Base-by-base conservation (phyloP, 2,113 vertebrate genomes). In the Orientallactaga bullata region DNA sequence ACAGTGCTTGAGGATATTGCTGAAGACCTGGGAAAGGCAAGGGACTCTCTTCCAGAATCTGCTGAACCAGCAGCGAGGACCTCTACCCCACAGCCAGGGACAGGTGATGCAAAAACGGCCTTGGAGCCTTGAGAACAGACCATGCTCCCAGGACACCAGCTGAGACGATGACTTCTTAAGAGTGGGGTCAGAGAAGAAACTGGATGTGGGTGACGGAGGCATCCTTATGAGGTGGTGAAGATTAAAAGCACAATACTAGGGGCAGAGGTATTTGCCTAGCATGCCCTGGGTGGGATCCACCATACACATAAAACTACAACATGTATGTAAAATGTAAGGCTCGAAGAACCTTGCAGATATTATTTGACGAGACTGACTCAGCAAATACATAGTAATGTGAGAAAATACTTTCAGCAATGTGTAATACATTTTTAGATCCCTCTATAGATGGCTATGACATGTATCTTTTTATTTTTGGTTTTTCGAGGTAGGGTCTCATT, bases 1-100 rank as follows among this genome's bases (percentile, higher is more conserved):
- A 97, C 99, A 99, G 82, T 98, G 98, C 18, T 96, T 97, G 95
- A 99, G 97, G 96, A 99, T 98, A 12, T 98, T 99, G 97, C 98
- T 98, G 94, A 99, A 99, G 51, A 99, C 99, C 99, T 99, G 77
- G 74, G 94, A 28, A 90, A 47, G 15, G 90, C 37, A 83, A 96
- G 79, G 4, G 32, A 28, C 42, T 69, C 8, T 7, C 73, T 88
- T 0, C 91, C 63, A 88, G 8, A 86, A 71, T 3, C 39, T 35
- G 10, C 2, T 0, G 4, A 66, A 42, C 26, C 4, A 17, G 23
- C 65, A 86, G 32, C 60, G 18, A 28, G 32, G 79, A 82, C 24
- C 23, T 7, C 35, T 1, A 20, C 20, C 66, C 74, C 18, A 15
- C 4, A 81, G 30, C 28, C 13, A 60, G 35, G 35, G 83, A 37